phyloP scores from a whole-genome alignment of 1,140 invertebrate species.

The Pygmarrhopalites habei region DNA sequence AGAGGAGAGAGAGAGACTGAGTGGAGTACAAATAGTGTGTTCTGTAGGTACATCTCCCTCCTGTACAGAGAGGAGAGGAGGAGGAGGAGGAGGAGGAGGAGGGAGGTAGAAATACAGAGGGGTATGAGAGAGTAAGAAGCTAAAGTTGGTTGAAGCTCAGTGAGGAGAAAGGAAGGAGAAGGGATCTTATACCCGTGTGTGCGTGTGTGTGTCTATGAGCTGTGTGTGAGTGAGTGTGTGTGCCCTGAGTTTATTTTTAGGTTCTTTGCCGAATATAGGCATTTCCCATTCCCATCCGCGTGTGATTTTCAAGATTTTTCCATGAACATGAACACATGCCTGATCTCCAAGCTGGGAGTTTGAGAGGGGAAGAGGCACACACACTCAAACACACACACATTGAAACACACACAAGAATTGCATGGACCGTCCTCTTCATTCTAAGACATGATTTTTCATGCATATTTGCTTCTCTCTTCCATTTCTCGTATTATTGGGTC shows the following conservation, averaged over 20 bases:
- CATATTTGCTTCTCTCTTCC: constrained; percentile 2
- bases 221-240: not conserved
- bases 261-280: constrained; percentile 35
- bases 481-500: too few species aligned
- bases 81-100: not conserved
- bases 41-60: too few species aligned
- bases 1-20: too few species aligned
- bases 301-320: constrained; percentile 14
- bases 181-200: not conserved
- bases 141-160: not conserved
- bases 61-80: too few species aligned
- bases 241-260: constrained; percentile 33
- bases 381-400: too few species aligned
- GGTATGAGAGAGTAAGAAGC: not conserved
- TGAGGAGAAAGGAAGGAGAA: not conserved
- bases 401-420: constrained; percentile 9
- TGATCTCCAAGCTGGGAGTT: too few species aligned
- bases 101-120: too few species aligned
- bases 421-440: not conserved
- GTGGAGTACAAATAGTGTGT: too few species aligned
- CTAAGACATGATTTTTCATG: constrained; percentile 1
- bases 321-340: constrained; percentile 25
- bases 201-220: not conserved
- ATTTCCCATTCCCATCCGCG: constrained; percentile 20
- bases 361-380: too few species aligned